phyloP scores from a whole-genome alignment of 2,797 vertebrate genomes.

The Crenichthys baileyi region DNA sequence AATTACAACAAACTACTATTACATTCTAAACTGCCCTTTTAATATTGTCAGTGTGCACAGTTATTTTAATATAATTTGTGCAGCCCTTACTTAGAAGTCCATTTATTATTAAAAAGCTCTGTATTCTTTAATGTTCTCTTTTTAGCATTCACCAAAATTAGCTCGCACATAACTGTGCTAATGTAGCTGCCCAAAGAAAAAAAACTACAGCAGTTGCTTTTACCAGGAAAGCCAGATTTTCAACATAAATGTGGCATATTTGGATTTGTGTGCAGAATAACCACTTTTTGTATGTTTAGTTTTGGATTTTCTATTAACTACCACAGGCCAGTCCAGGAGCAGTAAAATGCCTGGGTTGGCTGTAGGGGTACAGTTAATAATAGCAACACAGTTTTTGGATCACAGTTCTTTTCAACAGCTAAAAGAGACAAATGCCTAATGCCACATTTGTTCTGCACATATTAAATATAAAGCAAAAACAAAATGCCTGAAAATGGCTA shows the following conservation, averaged over 20 bases:
- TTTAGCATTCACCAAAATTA: neutral
- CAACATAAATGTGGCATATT: neutral
- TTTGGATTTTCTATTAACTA: neutral
- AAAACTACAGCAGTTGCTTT: neutral
- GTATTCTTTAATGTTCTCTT: neutral
- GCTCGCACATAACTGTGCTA: neutral
- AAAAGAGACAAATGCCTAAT: neutral
- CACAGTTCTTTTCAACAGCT: neutral
- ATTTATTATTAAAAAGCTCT: constrained; percentile 2
- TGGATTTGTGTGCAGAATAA: neutral
- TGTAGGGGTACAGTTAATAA: neutral
- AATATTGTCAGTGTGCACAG: neutral
- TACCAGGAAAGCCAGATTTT: neutral
- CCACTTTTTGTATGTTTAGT: neutral
- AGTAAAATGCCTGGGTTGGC: too few relatives aligned
- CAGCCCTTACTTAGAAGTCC: neutral
- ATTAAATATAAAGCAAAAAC: neutral
- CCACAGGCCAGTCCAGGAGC: neutral
- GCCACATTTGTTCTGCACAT: neutral
- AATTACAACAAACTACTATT: neutral
- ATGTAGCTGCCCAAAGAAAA: neutral
- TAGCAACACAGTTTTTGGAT: neutral
- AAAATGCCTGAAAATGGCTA: neutral
- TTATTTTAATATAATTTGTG: neutral
- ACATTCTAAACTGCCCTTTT: neutral